Conservation (phyloP, 2,888 invertebrate species). For the Bedellia somnulentella region DNA sequence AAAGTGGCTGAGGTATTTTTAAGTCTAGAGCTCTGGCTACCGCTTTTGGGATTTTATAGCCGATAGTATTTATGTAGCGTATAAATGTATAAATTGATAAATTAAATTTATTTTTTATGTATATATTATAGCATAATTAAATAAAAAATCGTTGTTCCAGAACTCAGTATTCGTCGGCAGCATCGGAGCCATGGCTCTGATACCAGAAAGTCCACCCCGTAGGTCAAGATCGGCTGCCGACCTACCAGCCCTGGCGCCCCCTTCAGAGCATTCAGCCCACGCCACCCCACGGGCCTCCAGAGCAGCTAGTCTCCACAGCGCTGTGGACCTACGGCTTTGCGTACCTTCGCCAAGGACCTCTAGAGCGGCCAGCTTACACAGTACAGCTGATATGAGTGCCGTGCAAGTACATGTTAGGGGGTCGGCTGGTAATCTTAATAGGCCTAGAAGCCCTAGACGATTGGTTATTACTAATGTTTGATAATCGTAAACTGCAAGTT, state of each 20-base stretch:
- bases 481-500: neutral
- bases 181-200: constrained; percentile 65
- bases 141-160: constrained; percentile 37
- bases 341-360: constrained; percentile 40
- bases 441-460: constrained; percentile 40
- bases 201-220: constrained; percentile 70
- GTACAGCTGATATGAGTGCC: constrained; percentile 37
- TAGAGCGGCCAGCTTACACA: constrained; percentile 42
- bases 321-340: constrained; percentile 37
- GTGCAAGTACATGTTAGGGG: constrained; percentile 47
- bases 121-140: too few relatives aligned
- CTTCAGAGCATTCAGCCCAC: constrained; percentile 35
- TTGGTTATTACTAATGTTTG: constrained; percentile 22
- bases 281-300: constrained; percentile 36
- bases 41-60: too few relatives aligned
- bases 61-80: too few relatives aligned
- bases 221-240: constrained; percentile 84
- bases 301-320: constrained; percentile 47
- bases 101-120: neutral
- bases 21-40: too few relatives aligned
- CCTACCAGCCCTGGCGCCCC: constrained; percentile 71
- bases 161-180: constrained; percentile 87
- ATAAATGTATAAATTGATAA: neutral
- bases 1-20: too few relatives aligned
- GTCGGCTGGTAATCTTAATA: constrained; percentile 32